Percentiles rank a stretch among this genome's conserved stretches.
Conservation (phyloP, 2,797 vertebrate genomes). For the Clangula hyemalis region DNA sequence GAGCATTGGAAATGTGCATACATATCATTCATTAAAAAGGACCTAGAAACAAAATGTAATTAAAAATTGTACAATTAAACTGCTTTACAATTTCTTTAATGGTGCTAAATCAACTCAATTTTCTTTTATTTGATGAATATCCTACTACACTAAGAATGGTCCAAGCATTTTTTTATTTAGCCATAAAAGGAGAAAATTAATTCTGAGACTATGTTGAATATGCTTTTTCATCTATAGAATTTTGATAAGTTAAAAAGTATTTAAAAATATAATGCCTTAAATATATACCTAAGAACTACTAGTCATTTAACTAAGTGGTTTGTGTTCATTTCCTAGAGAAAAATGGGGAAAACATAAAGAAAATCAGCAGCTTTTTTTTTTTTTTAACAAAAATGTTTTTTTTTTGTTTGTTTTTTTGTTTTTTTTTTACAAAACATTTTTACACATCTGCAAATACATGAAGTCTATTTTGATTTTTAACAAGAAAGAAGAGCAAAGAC, state of each 20-base stretch:
- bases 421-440: neutral
- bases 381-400: neutral
- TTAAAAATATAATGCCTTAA: neutral
- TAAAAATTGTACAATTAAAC: neutral
- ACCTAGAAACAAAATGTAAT: neutral
- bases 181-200: slow-evolving; percentile 72
- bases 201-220: slow-evolving; percentile 75
- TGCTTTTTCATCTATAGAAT: slow-evolving; percentile 74
- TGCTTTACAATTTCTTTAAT: neutral
- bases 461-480: neutral
- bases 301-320: neutral
- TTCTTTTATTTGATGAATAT: slow-evolving; percentile 58
- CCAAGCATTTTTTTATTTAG: slow-evolving; percentile 75
- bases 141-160: slow-evolving; percentile 77
- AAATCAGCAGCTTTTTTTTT: neutral
- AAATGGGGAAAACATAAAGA: neutral
- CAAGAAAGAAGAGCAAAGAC: neutral
- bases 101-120: neutral
- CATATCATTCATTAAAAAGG: neutral
- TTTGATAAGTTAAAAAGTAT: slow-evolving; percentile 67
- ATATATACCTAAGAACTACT: neutral
- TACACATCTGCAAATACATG: neutral
- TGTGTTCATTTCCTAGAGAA: neutral
- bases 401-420: too few relatives aligned
- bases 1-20: neutral